Conservation (phyloP, 2,113 vertebrate genomes). For the Andinoacara biseriatus region DNA sequence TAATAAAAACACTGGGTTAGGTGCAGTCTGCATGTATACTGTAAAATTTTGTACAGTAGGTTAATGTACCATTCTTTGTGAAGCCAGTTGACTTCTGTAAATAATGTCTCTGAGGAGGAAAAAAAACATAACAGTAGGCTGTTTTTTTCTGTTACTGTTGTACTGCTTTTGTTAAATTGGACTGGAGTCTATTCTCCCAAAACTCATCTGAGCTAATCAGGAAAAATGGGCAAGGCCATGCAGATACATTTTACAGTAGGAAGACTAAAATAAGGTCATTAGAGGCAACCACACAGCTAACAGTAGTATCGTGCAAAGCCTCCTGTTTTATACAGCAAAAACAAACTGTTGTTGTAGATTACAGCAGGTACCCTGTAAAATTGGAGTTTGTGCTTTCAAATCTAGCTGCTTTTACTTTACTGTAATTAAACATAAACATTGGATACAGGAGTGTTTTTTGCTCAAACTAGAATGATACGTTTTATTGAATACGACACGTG, state of each 20-base stretch:
- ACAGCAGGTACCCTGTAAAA: neutral
- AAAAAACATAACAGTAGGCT: neutral
- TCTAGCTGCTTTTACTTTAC: neutral
- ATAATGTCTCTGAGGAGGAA: neutral
- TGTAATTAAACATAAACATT: slow-evolving; percentile 1
- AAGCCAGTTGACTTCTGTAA: neutral
- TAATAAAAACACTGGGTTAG: neutral
- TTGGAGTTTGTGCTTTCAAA: neutral
- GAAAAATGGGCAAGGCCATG: neutral
- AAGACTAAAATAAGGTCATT: neutral
- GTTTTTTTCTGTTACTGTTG: neutral
- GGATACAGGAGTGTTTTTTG: neutral
- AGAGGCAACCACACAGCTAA: neutral
- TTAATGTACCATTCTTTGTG: neutral
- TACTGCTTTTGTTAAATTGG: neutral
- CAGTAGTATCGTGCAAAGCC: neutral
- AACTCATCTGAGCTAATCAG: neutral
- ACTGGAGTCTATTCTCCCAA: neutral
- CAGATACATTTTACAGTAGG: neutral
- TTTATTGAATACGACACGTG: neutral
- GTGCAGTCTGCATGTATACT: neutral
- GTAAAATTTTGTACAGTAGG: neutral
- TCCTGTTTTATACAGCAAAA: neutral
- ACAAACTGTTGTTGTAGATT: neutral
- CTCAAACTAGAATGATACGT: neutral